Evolutionary conservation across 2,888 invertebrate species (phyloP).

Genomic region (Lithophane semibrunnea): DNA sequence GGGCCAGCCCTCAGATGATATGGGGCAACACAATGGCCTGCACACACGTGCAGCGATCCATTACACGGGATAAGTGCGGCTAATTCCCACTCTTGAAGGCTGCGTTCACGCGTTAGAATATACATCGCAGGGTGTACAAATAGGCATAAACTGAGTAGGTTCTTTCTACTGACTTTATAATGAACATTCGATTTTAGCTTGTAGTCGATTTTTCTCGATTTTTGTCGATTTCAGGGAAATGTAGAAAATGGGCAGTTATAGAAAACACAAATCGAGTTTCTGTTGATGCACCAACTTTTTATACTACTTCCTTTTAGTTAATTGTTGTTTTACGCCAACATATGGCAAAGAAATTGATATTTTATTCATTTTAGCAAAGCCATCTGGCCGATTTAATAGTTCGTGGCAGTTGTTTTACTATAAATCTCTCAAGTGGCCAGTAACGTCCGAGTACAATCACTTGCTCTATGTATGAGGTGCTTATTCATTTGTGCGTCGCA

Average conservation of each 20-base stretch:
- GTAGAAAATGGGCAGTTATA: too few relatives aligned
- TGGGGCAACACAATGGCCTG: constrained; percentile 77
- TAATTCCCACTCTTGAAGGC: constrained; percentile 84
- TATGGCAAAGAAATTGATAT: background rate
- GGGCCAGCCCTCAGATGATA: constrained; percentile 64
- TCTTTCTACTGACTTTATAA: background rate
- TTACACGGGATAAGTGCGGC: constrained; percentile 88
- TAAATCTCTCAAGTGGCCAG: constrained; percentile 65
- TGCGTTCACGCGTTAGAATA: constrained; percentile 75
- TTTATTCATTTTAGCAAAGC: constrained; percentile 17
- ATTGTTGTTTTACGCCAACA: background rate
- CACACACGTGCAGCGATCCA: constrained; percentile 81
- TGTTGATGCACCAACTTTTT: background rate
- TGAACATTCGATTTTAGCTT: background rate
- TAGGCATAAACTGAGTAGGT: constrained; percentile 66
- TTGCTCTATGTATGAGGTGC: constrained; percentile 85
- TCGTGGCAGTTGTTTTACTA: constrained; percentile 51
- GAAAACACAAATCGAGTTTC: background rate
- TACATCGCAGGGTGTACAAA: constrained; percentile 70
- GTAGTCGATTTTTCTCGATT: background rate
- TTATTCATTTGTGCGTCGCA: constrained; percentile 90
- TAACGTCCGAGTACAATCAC: constrained; percentile 73
- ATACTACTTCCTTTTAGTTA: background rate
- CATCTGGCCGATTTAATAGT: constrained; percentile 26
- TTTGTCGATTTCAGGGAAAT: too few relatives aligned